These are phyloP conservation scores for Cranoglanis bouderius DNA, from an alignment of 2,113 vertebrate genomes.

Conservation along the genomic window DNA sequence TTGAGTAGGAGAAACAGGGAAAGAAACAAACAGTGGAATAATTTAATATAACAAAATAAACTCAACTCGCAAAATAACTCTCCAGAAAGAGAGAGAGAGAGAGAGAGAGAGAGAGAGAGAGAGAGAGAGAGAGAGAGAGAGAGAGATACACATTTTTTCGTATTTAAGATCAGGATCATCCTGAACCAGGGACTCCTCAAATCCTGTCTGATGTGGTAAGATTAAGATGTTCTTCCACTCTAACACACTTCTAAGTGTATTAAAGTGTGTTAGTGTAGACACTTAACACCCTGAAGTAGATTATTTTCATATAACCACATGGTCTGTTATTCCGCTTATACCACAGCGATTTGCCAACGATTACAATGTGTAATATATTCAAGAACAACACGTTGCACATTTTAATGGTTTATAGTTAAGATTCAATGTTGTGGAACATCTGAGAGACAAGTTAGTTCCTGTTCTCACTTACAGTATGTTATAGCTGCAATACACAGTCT, in stretches of 20 bases:
- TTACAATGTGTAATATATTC: neutral
- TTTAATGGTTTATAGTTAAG: neutral
- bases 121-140: neutral
- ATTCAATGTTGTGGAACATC: neutral
- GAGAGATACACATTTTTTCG: neutral
- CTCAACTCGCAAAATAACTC: neutral
- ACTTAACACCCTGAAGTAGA: too few species aligned
- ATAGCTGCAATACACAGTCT: neutral
- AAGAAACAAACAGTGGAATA: neutral
- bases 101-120: neutral
- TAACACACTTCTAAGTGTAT: neutral
- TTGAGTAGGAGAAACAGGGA: neutral
- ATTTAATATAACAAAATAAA: conserved; percentile 6
- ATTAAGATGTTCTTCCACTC: neutral
- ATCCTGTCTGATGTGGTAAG: neutral
- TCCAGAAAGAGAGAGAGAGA: neutral
- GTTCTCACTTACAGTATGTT: neutral
- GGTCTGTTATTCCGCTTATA: neutral
- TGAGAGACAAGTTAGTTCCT: neutral
- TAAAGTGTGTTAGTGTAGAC: neutral
- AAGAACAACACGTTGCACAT: neutral
- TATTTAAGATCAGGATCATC: conserved; percentile 2
- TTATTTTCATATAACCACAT: neutral
- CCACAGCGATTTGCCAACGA: neutral
- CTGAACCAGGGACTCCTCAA: neutral